phyloP scores from a whole-genome alignment of 2,113 vertebrate species.

The Opisthocomus hoazin region DNA sequence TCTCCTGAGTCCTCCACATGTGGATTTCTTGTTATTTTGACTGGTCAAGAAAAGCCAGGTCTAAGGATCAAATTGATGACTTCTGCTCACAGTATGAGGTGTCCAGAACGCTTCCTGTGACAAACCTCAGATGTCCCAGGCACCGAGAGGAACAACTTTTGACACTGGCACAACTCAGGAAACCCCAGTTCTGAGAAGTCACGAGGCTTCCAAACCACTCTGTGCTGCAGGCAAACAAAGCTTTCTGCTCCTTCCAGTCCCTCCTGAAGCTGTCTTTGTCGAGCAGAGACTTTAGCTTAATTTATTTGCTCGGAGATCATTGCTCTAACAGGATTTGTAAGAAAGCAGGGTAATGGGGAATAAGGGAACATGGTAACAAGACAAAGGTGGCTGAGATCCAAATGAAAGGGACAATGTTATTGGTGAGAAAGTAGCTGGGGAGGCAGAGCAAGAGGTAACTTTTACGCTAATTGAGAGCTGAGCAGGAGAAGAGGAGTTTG shows the following conservation, averaged over 20 bases:
- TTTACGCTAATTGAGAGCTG: not conserved
- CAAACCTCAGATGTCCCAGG: not conserved
- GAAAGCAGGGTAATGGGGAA: not conserved
- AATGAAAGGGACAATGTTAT: not conserved
- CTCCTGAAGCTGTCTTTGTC: not conserved
- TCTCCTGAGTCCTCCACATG: not conserved
- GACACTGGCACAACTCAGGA: not conserved
- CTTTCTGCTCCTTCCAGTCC: not conserved
- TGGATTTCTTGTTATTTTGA: not conserved
- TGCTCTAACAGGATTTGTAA: not conserved
- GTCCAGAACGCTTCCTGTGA: not conserved
- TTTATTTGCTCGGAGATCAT: not conserved
- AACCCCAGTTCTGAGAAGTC: not conserved
- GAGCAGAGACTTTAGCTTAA: not conserved
- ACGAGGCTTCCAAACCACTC: not conserved
- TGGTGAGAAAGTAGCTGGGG: not conserved
- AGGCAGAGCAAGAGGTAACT: not conserved
- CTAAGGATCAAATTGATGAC: not conserved
- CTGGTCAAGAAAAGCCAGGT: not conserved
- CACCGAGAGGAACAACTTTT: not conserved
- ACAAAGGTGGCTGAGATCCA: not conserved
- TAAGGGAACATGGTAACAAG: fast-evolving
- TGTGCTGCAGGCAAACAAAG: not conserved
- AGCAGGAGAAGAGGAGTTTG: not conserved
- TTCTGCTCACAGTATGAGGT: not conserved